These are phyloP conservation scores for Anniella stebbinsi DNA, from an alignment of 2,797 vertebrate genomes.

Conservation along the genomic window DNA sequence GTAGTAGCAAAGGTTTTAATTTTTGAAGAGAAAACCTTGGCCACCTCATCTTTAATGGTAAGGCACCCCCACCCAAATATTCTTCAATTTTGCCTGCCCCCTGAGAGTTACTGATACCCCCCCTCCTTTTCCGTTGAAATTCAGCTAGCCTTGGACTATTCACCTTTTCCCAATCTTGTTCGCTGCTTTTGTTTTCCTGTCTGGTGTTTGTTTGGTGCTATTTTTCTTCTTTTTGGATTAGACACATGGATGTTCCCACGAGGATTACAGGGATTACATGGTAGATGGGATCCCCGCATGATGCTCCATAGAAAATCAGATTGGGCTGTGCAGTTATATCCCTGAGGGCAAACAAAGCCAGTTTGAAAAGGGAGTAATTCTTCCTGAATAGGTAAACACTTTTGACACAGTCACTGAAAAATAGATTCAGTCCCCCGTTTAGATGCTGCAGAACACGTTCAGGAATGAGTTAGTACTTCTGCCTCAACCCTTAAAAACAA, in stretches of 20 bases:
- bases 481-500: background rate
- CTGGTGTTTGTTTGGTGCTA: background rate
- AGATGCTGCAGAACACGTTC: background rate
- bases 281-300: background rate
- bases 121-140: background rate
- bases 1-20: background rate
- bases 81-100: background rate
- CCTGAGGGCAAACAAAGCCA: background rate
- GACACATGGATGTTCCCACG: background rate
- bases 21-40: background rate
- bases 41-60: background rate
- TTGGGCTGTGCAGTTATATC: background rate
- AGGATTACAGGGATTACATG: background rate
- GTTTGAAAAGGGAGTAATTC: background rate
- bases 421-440: background rate
- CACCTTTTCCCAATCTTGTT: background rate
- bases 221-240: constrained; percentile 2
- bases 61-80: background rate
- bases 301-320: background rate
- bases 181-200: background rate
- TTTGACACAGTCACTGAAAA: background rate
- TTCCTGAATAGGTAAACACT: background rate
- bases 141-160: background rate
- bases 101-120: background rate
- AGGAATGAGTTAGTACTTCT: background rate